A percentile compares a stretch with the other conserved stretches of the same genome.
These are phyloP conservation scores for Hemaris fuciformis DNA, from an alignment of 2,888 invertebrate genomes.

Conservation along the genomic window DNA sequence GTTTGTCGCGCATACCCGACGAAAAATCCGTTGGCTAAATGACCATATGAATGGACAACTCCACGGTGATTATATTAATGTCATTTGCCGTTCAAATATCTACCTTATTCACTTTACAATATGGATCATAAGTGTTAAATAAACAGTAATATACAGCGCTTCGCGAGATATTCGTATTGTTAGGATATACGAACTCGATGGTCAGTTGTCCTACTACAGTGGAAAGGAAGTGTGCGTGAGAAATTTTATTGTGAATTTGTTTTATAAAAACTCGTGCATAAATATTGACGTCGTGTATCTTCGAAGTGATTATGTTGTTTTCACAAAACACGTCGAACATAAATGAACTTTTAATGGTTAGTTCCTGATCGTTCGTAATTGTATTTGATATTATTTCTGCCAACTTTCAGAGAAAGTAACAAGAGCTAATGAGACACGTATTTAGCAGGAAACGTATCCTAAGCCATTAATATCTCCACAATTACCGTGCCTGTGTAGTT, in stretches of 20 bases:
- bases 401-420: neutral
- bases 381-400: neutral
- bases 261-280: neutral
- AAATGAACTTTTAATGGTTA: constrained; percentile 4
- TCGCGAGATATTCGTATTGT: constrained; percentile 29
- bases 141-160: neutral
- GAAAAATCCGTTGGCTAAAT: constrained; percentile 55
- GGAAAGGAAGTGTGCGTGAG: constrained; percentile 48
- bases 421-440: neutral
- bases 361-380: neutral
- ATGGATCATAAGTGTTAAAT: neutral
- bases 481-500: neutral
- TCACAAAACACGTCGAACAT: neutral
- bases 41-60: constrained; percentile 9
- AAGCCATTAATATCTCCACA: neutral
- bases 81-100: constrained; percentile 18
- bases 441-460: neutral
- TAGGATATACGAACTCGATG: constrained; percentile 34
- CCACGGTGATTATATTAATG: neutral
- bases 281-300: neutral
- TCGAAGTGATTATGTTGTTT: neutral
- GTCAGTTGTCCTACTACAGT: constrained; percentile 42
- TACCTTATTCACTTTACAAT: constrained; percentile 24
- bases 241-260: constrained; percentile 17
- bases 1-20: constrained; percentile 43